Percentiles rank a stretch among this genome's conserved stretches.
Conservation (phyloP, 2,113 vertebrate genomes). For the Tychaedon coryphoeus region DNA sequence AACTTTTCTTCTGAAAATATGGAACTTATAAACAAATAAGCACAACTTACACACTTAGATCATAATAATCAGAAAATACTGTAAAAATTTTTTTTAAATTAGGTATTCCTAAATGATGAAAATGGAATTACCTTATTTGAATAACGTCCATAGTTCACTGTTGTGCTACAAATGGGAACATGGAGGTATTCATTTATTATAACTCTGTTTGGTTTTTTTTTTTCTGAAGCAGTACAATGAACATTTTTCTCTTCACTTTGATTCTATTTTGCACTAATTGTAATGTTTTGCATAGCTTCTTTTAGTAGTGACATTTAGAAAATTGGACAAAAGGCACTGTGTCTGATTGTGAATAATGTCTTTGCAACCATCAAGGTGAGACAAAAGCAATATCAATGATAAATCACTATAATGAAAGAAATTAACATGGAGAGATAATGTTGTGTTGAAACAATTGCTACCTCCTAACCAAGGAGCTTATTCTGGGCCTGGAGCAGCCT, state of each 20-base stretch:
- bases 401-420: slow-evolving; percentile 48
- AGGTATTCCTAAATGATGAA: background rate
- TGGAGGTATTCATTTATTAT: slow-evolving; percentile 12
- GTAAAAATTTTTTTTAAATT: background rate
- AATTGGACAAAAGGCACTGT: background rate
- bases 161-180: background rate
- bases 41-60: background rate
- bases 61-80: background rate
- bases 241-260: slow-evolving; percentile 24
- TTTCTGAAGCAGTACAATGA: background rate
- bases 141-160: slow-evolving; percentile 4
- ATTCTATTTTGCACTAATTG: slow-evolving; percentile 59
- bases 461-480: background rate
- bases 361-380: slow-evolving; percentile 32
- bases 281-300: slow-evolving; percentile 54
- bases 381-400: background rate
- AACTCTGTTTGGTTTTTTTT: background rate
- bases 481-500: background rate
- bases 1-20: background rate
- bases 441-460: background rate
- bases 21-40: background rate
- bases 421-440: background rate
- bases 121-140: slow-evolving; percentile 8
- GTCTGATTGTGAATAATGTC: slow-evolving; percentile 20
- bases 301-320: slow-evolving; percentile 13